phyloP scores from a whole-genome alignment of 2,888 invertebrate genomes.

The Pheosia tremula region DNA sequence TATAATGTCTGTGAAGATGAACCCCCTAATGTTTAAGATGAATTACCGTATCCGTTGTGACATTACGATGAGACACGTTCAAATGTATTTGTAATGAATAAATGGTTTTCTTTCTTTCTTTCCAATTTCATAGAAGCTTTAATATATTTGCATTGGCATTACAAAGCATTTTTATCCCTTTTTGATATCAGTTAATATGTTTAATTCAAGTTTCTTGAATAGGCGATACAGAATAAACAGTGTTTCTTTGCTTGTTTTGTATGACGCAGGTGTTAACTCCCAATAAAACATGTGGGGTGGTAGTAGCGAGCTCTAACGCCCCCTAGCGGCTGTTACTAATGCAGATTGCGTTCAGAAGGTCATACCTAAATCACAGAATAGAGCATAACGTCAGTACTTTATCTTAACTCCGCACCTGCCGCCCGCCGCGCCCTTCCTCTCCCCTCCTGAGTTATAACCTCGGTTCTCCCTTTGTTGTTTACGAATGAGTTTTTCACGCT shows the following conservation, averaged over 20 bases:
- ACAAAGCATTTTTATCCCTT: neutral
- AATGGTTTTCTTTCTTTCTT: too few species aligned
- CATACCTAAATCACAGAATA: slow-evolving; percentile 80
- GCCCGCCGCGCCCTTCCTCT: slow-evolving; percentile 43
- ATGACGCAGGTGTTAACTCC: slow-evolving; percentile 57
- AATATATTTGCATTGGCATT: neutral
- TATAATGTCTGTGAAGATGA: too few species aligned
- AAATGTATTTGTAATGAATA: too few species aligned
- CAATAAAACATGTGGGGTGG: slow-evolving; percentile 47
- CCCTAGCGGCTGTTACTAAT: slow-evolving; percentile 63
- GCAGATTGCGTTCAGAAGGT: slow-evolving; percentile 78
- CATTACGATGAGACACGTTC: too few species aligned
- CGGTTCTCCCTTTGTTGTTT: slow-evolving; percentile 76
- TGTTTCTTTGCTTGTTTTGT: slow-evolving; percentile 38
- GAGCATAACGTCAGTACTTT: slow-evolving; percentile 75
- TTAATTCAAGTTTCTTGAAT: neutral
- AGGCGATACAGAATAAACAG: slow-evolving; percentile 10
- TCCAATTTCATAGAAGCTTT: too few species aligned
- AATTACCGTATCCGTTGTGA: too few species aligned
- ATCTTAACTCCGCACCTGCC: slow-evolving; percentile 77
- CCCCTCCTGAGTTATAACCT: slow-evolving; percentile 63
- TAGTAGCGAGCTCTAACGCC: slow-evolving; percentile 28
- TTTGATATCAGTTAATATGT: neutral
- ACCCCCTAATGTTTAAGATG: too few species aligned
- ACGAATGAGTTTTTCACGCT: slow-evolving; percentile 79